A percentile compares a stretch with the other conserved stretches of the same genome.
These are phyloP conservation scores for Aurelia sp. DNA, from an alignment of 30 jellyfish, hydroid and myxozoan species.

Conservation along the genomic window DNA sequence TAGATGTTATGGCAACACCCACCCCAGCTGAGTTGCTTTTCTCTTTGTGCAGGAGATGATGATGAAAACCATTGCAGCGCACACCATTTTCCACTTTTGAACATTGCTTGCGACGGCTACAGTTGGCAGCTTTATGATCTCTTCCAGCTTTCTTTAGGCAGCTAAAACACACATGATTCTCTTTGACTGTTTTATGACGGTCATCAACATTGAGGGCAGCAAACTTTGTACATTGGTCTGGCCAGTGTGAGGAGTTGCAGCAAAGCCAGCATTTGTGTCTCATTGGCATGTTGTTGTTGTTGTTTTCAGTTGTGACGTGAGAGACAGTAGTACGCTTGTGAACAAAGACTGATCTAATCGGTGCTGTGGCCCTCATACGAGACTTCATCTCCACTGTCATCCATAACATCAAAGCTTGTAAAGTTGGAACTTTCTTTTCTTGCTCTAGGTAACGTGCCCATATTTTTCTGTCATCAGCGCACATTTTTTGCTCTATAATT, in stretches of 20 bases:
- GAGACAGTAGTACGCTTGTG: slow-evolving; percentile 48
- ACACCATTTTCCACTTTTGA: slow-evolving; percentile 12
- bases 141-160: slow-evolving; percentile 38
- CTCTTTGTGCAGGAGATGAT: slow-evolving; percentile 37
- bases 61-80: slow-evolving; percentile 63
- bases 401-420: slow-evolving; percentile 69
- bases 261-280: slow-evolving; percentile 70
- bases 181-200: slow-evolving; percentile 58
- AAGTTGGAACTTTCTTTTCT: slow-evolving; percentile 45
- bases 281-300: slow-evolving; percentile 46
- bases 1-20: slow-evolving; percentile 66
- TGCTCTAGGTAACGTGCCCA: slow-evolving; percentile 51
- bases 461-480: slow-evolving; percentile 67
- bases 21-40: slow-evolving; percentile 18
- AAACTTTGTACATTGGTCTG: slow-evolving; percentile 63
- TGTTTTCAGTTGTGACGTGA: slow-evolving; percentile 56
- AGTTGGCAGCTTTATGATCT: slow-evolving; percentile 50
- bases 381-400: slow-evolving; percentile 77
- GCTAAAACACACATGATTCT: slow-evolving; percentile 72
- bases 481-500: slow-evolving; percentile 76
- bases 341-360: slow-evolving; percentile 61
- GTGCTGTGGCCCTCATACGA: slow-evolving; percentile 77
- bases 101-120: slow-evolving; percentile 50
- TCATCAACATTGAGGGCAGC: slow-evolving; percentile 39
- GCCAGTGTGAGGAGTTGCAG: slow-evolving; percentile 67